A percentile compares a stretch with the other conserved stretches of the same genome.
Conservation (phyloP, 2,888 invertebrate species). For the Calameuta pallipes region DNA sequence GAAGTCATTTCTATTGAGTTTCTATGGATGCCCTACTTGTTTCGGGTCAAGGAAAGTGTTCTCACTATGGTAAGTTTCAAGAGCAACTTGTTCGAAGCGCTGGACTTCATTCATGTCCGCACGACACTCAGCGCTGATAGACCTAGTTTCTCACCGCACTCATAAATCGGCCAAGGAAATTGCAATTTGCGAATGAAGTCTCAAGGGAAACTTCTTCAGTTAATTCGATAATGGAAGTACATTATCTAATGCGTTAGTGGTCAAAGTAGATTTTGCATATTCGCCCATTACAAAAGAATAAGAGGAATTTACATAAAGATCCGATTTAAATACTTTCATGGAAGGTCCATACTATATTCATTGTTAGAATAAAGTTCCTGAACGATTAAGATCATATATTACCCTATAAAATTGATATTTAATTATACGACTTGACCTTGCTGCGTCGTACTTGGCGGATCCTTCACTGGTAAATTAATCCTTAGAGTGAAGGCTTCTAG, state of each 20-base stretch:
- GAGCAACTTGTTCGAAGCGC: neutral
- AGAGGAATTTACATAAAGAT: neutral
- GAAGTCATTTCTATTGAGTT: neutral
- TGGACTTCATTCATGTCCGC: neutral
- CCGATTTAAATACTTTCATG: neutral
- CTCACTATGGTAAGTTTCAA: neutral
- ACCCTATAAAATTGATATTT: neutral
- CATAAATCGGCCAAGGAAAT: slow-evolving; percentile 22
- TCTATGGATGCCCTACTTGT: neutral
- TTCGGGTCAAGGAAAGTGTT: neutral
- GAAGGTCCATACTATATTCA: neutral
- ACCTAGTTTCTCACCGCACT: neutral
- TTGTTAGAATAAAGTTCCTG: neutral
- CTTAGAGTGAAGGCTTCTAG: neutral
- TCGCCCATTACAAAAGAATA: neutral
- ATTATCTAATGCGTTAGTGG: neutral
- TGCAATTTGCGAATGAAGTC: neutral
- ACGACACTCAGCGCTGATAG: neutral
- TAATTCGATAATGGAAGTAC: neutral
- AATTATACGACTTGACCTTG: neutral
- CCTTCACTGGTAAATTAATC: neutral
- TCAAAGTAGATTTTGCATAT: neutral
- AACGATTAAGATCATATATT: neutral
- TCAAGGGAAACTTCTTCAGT: neutral
- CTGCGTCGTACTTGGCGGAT: neutral